These are phyloP conservation scores for Zonitis immaculata DNA, from an alignment of 2,888 invertebrate genomes.

Conservation along the genomic window DNA sequence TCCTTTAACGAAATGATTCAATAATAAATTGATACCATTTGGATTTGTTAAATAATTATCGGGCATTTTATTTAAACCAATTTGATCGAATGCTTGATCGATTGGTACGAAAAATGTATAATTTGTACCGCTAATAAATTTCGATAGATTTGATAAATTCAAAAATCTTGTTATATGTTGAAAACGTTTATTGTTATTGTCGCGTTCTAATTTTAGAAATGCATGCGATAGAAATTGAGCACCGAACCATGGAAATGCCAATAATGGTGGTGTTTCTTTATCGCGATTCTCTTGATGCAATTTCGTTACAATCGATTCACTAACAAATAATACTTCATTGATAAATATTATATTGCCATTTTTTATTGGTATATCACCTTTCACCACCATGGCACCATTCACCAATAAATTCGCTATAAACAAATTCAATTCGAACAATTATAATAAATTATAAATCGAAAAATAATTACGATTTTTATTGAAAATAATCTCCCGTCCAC, in stretches of 20 bases:
- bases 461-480: conserved; percentile 57
- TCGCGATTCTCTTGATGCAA: conserved; percentile 60
- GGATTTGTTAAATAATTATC: conserved; percentile 56
- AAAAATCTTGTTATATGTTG: conserved; percentile 58
- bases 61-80: conserved; percentile 56
- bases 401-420: conserved; percentile 52
- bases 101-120: conserved; percentile 68
- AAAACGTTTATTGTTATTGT: conserved; percentile 48
- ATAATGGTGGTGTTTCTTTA: conserved; percentile 60
- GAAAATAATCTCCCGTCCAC: conserved; percentile 56
- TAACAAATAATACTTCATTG: conserved; percentile 59
- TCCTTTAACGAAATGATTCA: conserved; percentile 61
- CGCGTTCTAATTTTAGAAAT: conserved; percentile 57
- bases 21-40: conserved; percentile 55
- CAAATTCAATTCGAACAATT: too few relatives aligned
- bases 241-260: conserved; percentile 62
- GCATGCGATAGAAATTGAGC: conserved; percentile 62
- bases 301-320: conserved; percentile 57
- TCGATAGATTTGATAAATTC: conserved; percentile 59
- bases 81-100: conserved; percentile 60
- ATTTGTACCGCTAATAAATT: conserved; percentile 58
- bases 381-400: conserved; percentile 57
- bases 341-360: conserved; percentile 62
- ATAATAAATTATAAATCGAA: too few relatives aligned
- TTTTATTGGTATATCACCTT: conserved; percentile 57